A percentile compares a stretch with the other conserved stretches of the same genome.
These are phyloP conservation scores for Odontesthes bonariensis DNA, from an alignment of 2,113 vertebrate genomes.

Conservation along the genomic window DNA sequence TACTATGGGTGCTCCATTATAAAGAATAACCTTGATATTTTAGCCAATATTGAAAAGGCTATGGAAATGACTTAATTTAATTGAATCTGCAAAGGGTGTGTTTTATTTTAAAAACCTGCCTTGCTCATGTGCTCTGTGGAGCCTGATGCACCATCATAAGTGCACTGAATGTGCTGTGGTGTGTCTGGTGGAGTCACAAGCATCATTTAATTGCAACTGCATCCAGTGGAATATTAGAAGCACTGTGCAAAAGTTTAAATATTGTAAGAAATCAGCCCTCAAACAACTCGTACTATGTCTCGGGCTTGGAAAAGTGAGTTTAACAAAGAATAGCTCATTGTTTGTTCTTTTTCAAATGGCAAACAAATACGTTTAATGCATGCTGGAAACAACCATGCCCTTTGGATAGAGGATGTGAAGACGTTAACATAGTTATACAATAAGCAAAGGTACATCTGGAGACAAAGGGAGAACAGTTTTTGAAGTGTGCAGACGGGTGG, in stretches of 20 bases:
- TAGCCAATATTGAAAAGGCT: neutral
- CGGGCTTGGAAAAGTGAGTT: too few relatives aligned
- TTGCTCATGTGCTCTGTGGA: neutral
- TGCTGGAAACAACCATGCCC: neutral
- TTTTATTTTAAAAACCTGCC: too few relatives aligned
- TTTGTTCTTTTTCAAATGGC: neutral
- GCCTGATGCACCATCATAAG: neutral
- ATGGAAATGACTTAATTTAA: neutral
- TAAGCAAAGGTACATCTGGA: neutral
- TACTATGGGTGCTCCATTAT: too few relatives aligned
- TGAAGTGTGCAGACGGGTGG: neutral
- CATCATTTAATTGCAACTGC: neutral
- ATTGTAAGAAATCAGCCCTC: too few relatives aligned
- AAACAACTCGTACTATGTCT: too few relatives aligned
- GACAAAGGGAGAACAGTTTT: neutral
- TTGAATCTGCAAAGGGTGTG: neutral
- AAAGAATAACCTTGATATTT: too few relatives aligned
- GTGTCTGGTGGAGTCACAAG: neutral
- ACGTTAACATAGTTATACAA: neutral
- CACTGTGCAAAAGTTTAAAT: too few relatives aligned
- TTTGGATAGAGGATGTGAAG: neutral
- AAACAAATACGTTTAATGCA: neutral
- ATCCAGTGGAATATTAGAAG: neutral
- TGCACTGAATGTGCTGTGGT: neutral
- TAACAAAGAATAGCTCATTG: too few relatives aligned